phyloP scores from a whole-genome alignment of 2,113 vertebrate species.

The Climacteris rufus region DNA sequence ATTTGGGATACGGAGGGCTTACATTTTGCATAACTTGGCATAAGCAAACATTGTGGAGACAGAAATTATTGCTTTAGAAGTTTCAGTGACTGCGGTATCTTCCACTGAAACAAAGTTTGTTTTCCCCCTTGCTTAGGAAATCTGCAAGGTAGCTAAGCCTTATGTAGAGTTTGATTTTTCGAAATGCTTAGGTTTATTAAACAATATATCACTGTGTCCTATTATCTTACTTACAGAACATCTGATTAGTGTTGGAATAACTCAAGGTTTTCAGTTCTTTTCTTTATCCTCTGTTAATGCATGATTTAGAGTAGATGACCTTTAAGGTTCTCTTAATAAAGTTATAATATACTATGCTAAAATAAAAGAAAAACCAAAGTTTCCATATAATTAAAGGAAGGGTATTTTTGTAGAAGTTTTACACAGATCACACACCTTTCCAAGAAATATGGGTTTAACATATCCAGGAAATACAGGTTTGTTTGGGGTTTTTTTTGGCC shows the following conservation, averaged over 20 bases:
- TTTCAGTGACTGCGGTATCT: background rate
- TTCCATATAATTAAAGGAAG: background rate
- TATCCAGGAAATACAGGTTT: background rate
- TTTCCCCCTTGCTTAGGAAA: background rate
- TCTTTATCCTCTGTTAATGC: background rate
- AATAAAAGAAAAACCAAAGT: background rate
- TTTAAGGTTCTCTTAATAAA: background rate
- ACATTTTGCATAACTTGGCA: background rate
- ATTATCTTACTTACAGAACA: background rate
- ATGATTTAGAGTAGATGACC: background rate
- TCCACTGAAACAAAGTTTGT: background rate
- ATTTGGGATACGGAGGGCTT: background rate
- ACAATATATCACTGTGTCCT: background rate
- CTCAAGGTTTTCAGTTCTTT: background rate
- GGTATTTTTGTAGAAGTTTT: background rate
- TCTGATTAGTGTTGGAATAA: slow-evolving; percentile 3
- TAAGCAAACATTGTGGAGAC: background rate
- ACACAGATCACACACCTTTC: background rate
- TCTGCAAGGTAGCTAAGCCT: background rate
- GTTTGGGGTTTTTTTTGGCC: background rate
- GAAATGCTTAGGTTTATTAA: background rate
- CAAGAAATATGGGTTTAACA: background rate
- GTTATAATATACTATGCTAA: background rate
- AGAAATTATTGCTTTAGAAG: background rate
- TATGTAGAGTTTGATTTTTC: background rate